Base-by-base conservation (phyloP, 2,888 invertebrate genomes). In the Cepaea hortensis region DNA sequence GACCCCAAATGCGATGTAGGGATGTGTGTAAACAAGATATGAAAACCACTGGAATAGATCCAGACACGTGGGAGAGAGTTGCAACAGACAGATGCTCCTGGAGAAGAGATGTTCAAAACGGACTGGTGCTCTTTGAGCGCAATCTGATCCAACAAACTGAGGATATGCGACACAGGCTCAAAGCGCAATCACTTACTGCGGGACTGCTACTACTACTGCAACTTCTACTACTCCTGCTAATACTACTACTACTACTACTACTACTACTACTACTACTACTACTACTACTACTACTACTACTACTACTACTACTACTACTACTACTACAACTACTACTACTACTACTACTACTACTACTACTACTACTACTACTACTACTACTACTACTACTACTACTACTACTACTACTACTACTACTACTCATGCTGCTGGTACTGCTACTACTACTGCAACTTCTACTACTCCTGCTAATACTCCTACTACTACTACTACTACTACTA, bases 301-400 rank as follows among this genome's bases (percentile, higher is more conserved):
- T 65, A 73, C 75, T 20, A 73, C 75, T 73, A 73, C 75, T 35
- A 73, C 81, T 81, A 81, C 81, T 81, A 81, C 81, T 81, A 81
- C 81, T 62, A 81, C 81, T 81, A 81, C 81, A 70, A 81, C 81
- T 81, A 81, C 81, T 81, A 81, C 81, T 62, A 81, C 65, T 65
- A 81, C 81, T 81, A 81, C 68, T 65, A 81, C 62, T 81, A 81
- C 85, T 83, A 50, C 75, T 70, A 81, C 65, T 61, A 81, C 81
- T 81, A 81, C 81, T 81, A 81, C 68, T 81, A 62, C 65, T 62
- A 55, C n/a, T 3, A 81, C 81, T 81, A 81, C 81, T 81, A 81
- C 81, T 81, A 81, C 75, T 73, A 73, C 11, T 73, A 73, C 75
- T 73, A 73, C 65, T 65, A 65, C 65, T 65, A 73, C 75, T 20